These are phyloP conservation scores for Lagothrix lagotricha DNA, from an alignment of 2,797 vertebrate genomes.

Conservation along the genomic window DNA sequence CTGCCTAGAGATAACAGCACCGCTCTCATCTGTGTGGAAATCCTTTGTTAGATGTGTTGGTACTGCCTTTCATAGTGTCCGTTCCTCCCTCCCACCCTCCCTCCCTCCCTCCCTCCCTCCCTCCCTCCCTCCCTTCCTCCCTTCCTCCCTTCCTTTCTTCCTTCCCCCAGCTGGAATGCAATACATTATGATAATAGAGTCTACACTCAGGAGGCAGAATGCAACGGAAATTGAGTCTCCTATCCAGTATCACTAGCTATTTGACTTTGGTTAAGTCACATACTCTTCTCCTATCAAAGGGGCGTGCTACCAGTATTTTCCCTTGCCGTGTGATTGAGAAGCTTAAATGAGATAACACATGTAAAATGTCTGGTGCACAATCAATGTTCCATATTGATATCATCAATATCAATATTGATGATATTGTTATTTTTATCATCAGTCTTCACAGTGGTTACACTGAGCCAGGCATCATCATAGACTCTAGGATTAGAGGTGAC, in stretches of 20 bases:
- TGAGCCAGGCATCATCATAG: accelerated
- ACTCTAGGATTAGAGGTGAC: not conserved
- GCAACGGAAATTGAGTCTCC: not conserved
- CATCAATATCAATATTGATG: too few relatives aligned
- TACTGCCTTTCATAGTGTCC: too few relatives aligned
- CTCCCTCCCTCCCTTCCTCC: accelerated
- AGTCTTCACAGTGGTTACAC: not conserved
- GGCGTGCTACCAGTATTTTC: not conserved
- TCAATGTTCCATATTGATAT: accelerated
- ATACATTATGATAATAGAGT: not conserved
- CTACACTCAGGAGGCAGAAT: not conserved
- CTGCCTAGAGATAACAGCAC: too few relatives aligned
- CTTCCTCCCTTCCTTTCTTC: accelerated
- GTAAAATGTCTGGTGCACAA: not conserved
- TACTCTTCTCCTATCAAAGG: not conserved
- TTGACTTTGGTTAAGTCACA: not conserved
- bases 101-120: accelerated
- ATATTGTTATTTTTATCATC: not conserved
- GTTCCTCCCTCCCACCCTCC: too few relatives aligned
- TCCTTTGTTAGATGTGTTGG: too few relatives aligned
- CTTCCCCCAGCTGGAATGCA: not conserved
- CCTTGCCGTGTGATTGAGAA: not conserved
- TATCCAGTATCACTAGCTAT: not conserved
- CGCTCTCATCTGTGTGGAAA: too few relatives aligned
- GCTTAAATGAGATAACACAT: not conserved